These are phyloP conservation scores for Brachionus rotundiformis DNA, from an alignment of 1,140 invertebrate genomes.

Conservation along the genomic window DNA sequence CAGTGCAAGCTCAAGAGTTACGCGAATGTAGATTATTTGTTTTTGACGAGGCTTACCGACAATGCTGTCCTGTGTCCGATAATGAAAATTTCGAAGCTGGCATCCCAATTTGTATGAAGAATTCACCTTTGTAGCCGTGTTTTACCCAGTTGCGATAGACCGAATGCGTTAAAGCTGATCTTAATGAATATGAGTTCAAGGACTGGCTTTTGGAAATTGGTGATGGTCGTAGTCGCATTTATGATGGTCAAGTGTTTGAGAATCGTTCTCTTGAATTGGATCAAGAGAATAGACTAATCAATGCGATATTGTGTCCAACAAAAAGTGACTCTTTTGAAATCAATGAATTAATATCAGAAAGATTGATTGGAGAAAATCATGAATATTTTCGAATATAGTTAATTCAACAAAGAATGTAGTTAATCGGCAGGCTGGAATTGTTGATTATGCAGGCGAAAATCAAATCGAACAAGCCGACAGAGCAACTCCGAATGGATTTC, in stretches of 20 bases:
- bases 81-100: not conserved
- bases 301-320: not conserved
- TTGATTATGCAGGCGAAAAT: conserved; percentile 44
- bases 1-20: not conserved
- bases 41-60: conserved; percentile 54
- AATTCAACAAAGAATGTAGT: not conserved
- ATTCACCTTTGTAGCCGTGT: not conserved
- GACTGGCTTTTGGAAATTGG: not conserved
- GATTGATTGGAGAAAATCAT: not conserved
- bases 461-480: conserved; percentile 50
- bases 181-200: conserved; percentile 11
- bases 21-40: conserved; percentile 52
- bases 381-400: too few species aligned
- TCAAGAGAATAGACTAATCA: not conserved
- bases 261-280: not conserved
- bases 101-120: conserved; percentile 10
- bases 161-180: conserved; percentile 40
- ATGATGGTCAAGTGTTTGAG: not conserved
- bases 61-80: conserved; percentile 50
- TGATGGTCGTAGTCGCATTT: not conserved
- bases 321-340: not conserved
- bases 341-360: too few species aligned
- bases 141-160: not conserved
- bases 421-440: not conserved
- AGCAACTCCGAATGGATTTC: conserved; percentile 53